phyloP scores from a whole-genome alignment of 37 sponge, comb jelly and placozoan species.

The Cliona cf. orientalis region DNA sequence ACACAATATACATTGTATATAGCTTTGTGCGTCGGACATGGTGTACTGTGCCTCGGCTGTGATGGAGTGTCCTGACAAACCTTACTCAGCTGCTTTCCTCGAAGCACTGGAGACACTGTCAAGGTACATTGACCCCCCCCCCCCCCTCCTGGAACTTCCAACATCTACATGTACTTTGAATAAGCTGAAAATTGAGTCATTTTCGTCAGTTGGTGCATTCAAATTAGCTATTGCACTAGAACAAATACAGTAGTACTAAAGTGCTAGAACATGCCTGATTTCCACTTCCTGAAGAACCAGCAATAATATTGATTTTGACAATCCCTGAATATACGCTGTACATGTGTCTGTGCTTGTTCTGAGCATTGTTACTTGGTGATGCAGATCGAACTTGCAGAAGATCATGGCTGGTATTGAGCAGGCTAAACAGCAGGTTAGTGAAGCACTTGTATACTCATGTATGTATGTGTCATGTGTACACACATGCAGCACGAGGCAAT shows the following conservation, averaged over 20 bases:
- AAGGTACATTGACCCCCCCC: conserved; percentile 58
- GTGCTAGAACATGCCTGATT: too few species aligned
- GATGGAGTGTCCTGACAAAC: conserved; percentile 53
- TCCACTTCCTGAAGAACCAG: too few species aligned
- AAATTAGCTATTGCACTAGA: too few species aligned
- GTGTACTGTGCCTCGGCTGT: conserved; percentile 60
- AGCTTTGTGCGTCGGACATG: conserved; percentile 82
- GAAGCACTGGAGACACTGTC: conserved; percentile 72
- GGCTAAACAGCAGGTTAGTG: conserved; percentile 81
- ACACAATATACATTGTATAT: too few species aligned
- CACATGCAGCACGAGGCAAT: conserved; percentile 80
- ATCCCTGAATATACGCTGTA: neutral
- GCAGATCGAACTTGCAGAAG: conserved; percentile 54
- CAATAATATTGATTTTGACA: neutral
- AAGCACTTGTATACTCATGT: too few species aligned
- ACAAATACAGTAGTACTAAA: too few species aligned
- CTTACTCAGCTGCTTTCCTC: conserved; percentile 55
- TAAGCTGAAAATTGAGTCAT: too few species aligned
- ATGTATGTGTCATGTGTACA: neutral
- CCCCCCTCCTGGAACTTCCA: too few species aligned
- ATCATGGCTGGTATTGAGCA: conserved; percentile 55
- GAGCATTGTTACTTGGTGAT: neutral
- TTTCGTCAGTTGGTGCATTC: too few species aligned
- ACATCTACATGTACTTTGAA: too few species aligned
- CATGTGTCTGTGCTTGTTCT: neutral